These are phyloP conservation scores for Platanista minor DNA, from an alignment of 2,113 vertebrate genomes.

Conservation along the genomic window DNA sequence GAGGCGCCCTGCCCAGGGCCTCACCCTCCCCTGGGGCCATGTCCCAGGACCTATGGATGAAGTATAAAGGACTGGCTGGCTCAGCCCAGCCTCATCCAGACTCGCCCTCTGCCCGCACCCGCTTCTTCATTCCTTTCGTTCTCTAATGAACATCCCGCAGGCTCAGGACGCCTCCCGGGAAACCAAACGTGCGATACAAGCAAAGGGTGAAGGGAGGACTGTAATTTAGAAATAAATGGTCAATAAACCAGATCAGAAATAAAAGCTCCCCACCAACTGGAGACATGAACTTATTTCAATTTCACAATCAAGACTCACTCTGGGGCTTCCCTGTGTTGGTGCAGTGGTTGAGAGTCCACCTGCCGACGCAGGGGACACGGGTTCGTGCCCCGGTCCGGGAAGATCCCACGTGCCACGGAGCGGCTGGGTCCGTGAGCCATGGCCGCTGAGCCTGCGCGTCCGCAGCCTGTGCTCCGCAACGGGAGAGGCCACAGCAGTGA, in stretches of 20 bases:
- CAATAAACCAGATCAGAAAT: not conserved
- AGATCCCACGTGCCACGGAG: no score
- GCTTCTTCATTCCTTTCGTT: no score
- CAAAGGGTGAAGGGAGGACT: not conserved
- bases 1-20: not conserved
- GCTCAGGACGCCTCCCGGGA: fast-evolving
- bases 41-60: not conserved
- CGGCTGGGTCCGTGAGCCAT: no score
- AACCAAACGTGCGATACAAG: not conserved
- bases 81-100: no score
- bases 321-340: no score
- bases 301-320: not conserved
- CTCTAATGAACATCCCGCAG: not conserved
- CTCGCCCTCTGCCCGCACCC: fast-evolving
- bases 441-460: no score
- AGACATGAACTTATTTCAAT: not conserved
- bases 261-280: not conserved
- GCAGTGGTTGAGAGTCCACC: no score
- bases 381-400: no score
- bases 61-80: fast-evolving
- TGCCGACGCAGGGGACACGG: no score
- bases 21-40: not conserved
- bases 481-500: no score
- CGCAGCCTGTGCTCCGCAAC: no score
- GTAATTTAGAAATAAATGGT: not conserved